phyloP scores from a whole-genome alignment of 2,797 vertebrate genomes.

The Furcifer pardalis region DNA sequence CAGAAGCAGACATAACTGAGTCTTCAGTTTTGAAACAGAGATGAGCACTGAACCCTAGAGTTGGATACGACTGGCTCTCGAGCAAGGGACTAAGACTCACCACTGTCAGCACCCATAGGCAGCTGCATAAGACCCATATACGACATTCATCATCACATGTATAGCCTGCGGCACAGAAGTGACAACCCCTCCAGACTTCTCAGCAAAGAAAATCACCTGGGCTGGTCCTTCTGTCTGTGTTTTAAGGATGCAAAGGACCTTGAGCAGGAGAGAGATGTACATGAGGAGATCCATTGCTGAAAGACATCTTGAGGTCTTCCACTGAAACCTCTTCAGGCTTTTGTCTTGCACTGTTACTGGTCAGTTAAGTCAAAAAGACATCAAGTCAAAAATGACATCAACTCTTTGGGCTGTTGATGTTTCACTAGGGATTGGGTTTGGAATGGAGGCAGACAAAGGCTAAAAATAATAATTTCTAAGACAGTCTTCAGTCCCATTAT shows the following conservation, averaged over 20 bases:
- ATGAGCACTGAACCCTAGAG: too few relatives aligned
- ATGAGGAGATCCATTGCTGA: neutral
- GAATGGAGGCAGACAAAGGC: neutral
- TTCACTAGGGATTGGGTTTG: neutral
- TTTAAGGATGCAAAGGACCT: neutral
- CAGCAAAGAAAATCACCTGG: too few relatives aligned
- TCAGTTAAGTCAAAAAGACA: neutral
- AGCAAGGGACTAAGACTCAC: neutral
- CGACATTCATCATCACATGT: neutral
- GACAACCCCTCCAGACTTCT: neutral
- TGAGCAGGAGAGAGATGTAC: neutral
- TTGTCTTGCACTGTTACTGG: neutral
- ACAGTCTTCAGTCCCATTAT: neutral
- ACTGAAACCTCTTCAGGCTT: neutral
- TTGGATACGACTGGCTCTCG: too few relatives aligned
- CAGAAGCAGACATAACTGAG: too few relatives aligned
- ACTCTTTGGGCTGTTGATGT: neutral
- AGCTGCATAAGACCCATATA: neutral
- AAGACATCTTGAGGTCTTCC: neutral
- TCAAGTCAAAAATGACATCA: neutral
- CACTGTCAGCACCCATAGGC: neutral
- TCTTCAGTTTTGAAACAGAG: too few relatives aligned
- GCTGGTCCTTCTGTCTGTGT: neutral
- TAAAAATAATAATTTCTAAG: neutral
- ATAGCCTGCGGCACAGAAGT: neutral